These are phyloP conservation scores for Cercocebus atys DNA, from an alignment of 2,113 vertebrate species.

Conservation along the genomic window DNA sequence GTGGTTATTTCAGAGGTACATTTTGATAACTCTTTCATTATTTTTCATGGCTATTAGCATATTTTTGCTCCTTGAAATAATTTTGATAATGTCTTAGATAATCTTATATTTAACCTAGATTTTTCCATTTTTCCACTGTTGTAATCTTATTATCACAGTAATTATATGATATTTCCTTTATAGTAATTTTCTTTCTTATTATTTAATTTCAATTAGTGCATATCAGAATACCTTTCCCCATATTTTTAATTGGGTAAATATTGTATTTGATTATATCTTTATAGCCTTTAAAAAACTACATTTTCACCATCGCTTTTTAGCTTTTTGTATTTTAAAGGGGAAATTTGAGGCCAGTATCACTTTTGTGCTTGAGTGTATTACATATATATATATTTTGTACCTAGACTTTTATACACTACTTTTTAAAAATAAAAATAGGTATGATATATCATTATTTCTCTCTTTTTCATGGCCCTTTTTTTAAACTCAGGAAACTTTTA, in stretches of 20 bases:
- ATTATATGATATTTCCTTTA: background rate
- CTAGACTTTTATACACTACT: background rate
- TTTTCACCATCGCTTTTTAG: background rate
- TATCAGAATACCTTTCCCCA: background rate
- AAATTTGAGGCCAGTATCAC: background rate
- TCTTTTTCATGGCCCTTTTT: background rate
- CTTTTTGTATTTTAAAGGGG: background rate
- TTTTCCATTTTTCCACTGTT: background rate
- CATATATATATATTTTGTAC: background rate
- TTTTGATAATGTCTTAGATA: background rate
- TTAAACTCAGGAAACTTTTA: background rate
- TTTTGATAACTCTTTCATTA: background rate
- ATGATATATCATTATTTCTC: background rate
- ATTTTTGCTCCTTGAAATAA: conserved; percentile 17
- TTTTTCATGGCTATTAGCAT: background rate
- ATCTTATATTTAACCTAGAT: background rate
- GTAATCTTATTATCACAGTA: background rate
- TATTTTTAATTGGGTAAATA: background rate
- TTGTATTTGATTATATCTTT: background rate
- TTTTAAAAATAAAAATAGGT: background rate
- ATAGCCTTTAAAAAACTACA: background rate
- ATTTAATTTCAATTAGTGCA: background rate
- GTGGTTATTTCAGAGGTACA: background rate
- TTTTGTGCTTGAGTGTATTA: background rate
- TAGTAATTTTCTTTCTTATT: background rate